These are phyloP conservation scores for Cryptotermes secundus DNA, from an alignment of 1,140 invertebrate genomes.

Conservation along the genomic window DNA sequence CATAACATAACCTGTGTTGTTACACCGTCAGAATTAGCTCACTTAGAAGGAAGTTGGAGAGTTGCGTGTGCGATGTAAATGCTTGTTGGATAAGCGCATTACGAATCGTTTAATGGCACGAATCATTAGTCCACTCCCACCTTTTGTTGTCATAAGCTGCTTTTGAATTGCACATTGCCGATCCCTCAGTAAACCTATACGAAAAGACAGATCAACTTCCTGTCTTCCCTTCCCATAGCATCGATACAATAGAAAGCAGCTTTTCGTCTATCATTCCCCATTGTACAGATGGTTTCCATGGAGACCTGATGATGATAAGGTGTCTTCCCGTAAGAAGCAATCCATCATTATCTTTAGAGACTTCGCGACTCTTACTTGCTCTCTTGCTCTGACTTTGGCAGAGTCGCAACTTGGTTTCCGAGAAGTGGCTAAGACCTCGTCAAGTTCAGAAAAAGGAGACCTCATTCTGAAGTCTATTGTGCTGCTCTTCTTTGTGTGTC, in stretches of 20 bases:
- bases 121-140: conserved; percentile 13
- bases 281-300: conserved; percentile 3
- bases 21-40: too few species aligned
- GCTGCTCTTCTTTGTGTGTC: background rate
- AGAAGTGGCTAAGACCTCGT: background rate
- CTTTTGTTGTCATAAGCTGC: background rate
- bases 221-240: background rate
- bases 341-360: conserved; percentile 25
- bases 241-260: background rate
- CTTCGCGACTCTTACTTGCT: background rate
- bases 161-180: background rate
- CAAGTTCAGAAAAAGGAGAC: background rate
- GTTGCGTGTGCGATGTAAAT: too few species aligned
- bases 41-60: too few species aligned
- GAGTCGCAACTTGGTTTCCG: background rate
- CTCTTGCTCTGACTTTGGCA: background rate
- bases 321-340: conserved; percentile 5
- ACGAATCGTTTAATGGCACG: background rate
- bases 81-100: too few species aligned
- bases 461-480: background rate
- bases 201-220: conserved; percentile 14
- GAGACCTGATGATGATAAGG: conserved; percentile 22
- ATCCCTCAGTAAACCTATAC: background rate
- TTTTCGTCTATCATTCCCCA: conserved; percentile 1
- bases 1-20: too few species aligned